These are phyloP conservation scores for Cyphomyrus discorhynchus DNA, from an alignment of 2,113 vertebrate species.

Conservation along the genomic window DNA sequence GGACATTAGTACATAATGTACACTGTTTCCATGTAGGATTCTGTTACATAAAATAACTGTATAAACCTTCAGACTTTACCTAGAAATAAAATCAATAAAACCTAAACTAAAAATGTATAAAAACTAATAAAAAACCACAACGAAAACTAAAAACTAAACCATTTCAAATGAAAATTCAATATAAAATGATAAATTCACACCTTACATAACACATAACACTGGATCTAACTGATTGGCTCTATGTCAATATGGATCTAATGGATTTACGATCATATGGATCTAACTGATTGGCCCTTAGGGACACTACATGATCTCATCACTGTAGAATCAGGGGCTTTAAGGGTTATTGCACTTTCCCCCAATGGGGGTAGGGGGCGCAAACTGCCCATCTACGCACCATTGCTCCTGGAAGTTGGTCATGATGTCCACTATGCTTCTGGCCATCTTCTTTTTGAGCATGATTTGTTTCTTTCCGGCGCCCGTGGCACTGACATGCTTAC, in stretches of 20 bases:
- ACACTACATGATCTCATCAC: background rate
- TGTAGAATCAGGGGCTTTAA: background rate
- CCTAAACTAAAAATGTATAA: background rate
- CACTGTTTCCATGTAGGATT: background rate
- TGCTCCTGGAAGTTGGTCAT: slow-evolving; percentile 30
- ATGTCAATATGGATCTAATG: background rate
- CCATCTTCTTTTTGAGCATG: slow-evolving; percentile 58
- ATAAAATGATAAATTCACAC: background rate
- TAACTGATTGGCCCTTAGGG: background rate
- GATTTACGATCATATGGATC: background rate
- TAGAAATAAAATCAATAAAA: background rate
- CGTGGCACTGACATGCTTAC: slow-evolving; percentile 25
- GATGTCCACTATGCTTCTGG: slow-evolving; percentile 63
- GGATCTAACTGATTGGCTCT: background rate
- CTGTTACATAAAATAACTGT: background rate
- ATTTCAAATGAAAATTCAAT: background rate
- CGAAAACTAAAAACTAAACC: background rate
- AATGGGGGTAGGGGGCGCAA: background rate
- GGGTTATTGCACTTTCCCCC: background rate
- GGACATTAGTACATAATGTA: background rate
- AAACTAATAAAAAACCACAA: background rate
- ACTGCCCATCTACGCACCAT: slow-evolving; percentile 13
- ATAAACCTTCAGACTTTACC: background rate
- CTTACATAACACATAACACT: background rate
- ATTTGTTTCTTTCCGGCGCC: slow-evolving; percentile 30